Evolutionary conservation across 2,113 vertebrate genomes (phyloP).

Genomic region (Engraulis encrasicolus): DNA sequence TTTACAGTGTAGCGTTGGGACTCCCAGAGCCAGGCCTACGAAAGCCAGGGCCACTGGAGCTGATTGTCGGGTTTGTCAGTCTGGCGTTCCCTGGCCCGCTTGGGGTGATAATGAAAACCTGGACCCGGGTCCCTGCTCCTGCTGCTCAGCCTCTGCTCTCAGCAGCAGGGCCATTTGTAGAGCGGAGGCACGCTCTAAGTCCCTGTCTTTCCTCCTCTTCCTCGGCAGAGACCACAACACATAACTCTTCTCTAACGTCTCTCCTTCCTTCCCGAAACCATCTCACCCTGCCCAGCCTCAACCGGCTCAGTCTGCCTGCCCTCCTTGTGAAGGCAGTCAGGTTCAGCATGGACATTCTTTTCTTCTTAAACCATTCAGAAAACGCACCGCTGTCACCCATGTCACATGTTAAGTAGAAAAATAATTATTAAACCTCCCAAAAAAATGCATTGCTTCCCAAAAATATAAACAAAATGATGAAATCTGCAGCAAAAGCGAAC

Average conservation of each 20-base stretch:
- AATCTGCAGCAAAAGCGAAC: too few species aligned
- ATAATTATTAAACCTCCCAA: neutral
- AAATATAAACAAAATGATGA: too few species aligned
- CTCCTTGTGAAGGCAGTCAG: conserved; percentile 31
- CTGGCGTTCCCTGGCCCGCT: too few species aligned
- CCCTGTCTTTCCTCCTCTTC: conserved; percentile 38
- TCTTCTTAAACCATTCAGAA: conserved; percentile 42
- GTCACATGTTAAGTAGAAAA: too few species aligned
- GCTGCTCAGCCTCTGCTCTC: conserved; percentile 31
- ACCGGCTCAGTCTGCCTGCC: too few species aligned
- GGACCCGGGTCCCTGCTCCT: conserved; percentile 27
- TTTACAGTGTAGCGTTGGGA: too few species aligned
- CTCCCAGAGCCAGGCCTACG: too few species aligned
- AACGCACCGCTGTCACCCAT: conserved; percentile 24
- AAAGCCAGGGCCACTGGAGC: conserved; percentile 53
- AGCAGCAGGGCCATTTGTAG: conserved; percentile 39
- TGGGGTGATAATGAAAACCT: conserved; percentile 57
- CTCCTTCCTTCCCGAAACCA: neutral
- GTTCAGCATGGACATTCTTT: conserved; percentile 43
- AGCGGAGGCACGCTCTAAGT: conserved; percentile 49
- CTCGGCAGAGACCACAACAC: conserved; percentile 52
- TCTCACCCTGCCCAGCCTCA: too few species aligned
- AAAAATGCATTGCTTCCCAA: too few species aligned
- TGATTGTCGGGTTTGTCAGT: too few species aligned
- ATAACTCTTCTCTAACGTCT: conserved; percentile 49